Conservation (phyloP, 2,888 invertebrate species). For the Orchesella flavescens region DNA sequence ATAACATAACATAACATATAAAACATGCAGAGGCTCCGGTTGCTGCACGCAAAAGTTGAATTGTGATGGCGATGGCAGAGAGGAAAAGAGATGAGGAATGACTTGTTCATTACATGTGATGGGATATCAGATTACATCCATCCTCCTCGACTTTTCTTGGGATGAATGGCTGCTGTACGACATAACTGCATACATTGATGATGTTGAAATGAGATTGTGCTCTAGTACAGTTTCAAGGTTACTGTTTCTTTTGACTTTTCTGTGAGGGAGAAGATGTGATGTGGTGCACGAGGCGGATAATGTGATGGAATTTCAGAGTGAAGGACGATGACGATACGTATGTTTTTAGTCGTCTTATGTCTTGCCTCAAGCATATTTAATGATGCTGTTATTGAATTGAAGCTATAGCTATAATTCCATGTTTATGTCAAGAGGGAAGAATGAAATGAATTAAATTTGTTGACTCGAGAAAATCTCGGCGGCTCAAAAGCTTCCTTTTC, state of each 20-base stretch:
- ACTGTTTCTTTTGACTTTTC: constrained; percentile 5
- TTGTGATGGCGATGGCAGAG: background rate
- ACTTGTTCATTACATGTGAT: background rate
- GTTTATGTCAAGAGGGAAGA: no score
- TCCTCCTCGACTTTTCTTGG: constrained; percentile 6
- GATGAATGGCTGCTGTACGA: constrained; percentile 2
- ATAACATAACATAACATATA: no score
- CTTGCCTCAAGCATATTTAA: background rate
- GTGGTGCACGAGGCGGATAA: constrained; percentile 16
- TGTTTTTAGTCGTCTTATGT: background rate
- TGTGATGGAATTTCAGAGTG: constrained; percentile 45
- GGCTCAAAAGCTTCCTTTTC: no score
- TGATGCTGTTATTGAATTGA: background rate
- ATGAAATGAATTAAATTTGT: no score
- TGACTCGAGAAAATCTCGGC: no score
- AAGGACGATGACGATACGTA: constrained; percentile 53
- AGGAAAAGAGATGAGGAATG: constrained; percentile 25
- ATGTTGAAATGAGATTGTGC: constrained; percentile 41
- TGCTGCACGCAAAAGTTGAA: no score
- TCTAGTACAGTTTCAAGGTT: constrained; percentile 51
- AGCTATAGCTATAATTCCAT: no score
- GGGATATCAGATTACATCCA: constrained; percentile 37
- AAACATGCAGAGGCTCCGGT: no score
- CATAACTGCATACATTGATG: constrained; percentile 45
- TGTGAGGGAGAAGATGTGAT: background rate